Evolutionary conservation across 2,888 invertebrate species (phyloP), one percentile per base, ranked within the genome.

Genomic region (Octonoba sinensis): DNA sequence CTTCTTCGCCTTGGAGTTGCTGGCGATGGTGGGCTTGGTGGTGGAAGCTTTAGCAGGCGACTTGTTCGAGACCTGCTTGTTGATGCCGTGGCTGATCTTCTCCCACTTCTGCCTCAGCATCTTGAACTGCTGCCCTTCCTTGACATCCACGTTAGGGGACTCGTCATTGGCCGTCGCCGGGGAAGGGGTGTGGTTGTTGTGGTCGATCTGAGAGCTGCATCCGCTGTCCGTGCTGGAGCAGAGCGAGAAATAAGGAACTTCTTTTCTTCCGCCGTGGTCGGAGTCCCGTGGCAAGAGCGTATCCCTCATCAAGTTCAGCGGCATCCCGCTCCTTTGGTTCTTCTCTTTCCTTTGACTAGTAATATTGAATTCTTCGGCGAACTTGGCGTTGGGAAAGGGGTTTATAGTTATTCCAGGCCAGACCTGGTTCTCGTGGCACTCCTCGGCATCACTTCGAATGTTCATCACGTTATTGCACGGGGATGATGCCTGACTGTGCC

Each of bases 61-160:
- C 16, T 73, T 73, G 49, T 49, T 72, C 20, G 54, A 16, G 0
- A 57, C 20, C 47, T 62, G 72, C 36, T 82, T 82, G 67, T 76
- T 70, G n/a, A 81, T 70, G 11, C 76, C 76, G 47, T 71, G 75
- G 22, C 70, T 93, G 84, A 94, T 90, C 89, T 93, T 91, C 87
- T 95, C 94, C 95, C 95, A 95, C 87, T 93, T 93, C 87, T 93
- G 92, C 87, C 94, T 94, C 81, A 95, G 89, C 84, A 93, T 91
- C 24, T 93, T 91, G 89, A 94, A 95, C 87, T 93, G 92, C 82
- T 91, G 91, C 22, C 92, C 92, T 59, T 83, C 83, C 36, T 78
- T 82, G 20, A 66, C 54, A 36, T 82, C 82, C 8, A 71, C 70
- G 36, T 67, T 82, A 3, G 77, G 73, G 11, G 77, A 74, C 3